Evolutionary conservation across 2,888 invertebrate genomes (phyloP), one percentile per base, ranked within the genome.

Genomic region (Tethea ocularis): DNA sequence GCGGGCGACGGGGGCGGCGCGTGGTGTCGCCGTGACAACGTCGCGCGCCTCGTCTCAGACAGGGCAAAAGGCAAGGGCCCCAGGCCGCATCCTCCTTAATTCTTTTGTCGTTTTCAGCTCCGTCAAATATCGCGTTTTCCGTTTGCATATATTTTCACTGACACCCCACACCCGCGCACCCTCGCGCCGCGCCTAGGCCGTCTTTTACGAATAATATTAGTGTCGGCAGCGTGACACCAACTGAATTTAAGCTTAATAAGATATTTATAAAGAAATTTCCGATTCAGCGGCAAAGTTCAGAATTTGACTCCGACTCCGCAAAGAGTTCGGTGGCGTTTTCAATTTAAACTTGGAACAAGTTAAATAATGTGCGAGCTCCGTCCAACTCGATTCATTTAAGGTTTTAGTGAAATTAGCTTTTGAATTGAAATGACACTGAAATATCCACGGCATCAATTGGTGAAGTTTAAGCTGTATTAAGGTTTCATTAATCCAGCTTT

Each of bases 201-300:
- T 90, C 91, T 88, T 84, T 91, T 86, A 86, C 86, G 87, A 89
- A 92, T 90, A 87, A 92, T 89, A 92, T 93, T 93, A 92, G 91
- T 91, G 92, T 93, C 92, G 87, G 92, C 92, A 89, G 86, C 89
- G 89, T 91, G 92, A 92, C 92, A 92, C 90, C 91, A 88, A 93
- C 91, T 87, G 89, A 92, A 89, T 92, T 92, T 91, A 88, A 91
- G 87, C 92, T 78, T 91, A 90, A 91, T 93, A 92, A 91, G 88
- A 91, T 92, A 93, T 93, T 93, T 93, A 93, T 93, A 91, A 91
- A 91, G 93, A 91, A 88, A 90, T 92, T 91, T 91, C 90, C 90
- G 84, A 93, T 93, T 93, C 92, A 91, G 87, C 88, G 84, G 91
- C 88, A 91, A 92, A 93, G 91, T 93, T 93, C 92, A 92, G 88